Percentiles rank a stretch among this genome's conserved stretches.
These are phyloP conservation scores for Selene dorsalis DNA, from an alignment of 2,797 vertebrate species.

Conservation along the genomic window DNA sequence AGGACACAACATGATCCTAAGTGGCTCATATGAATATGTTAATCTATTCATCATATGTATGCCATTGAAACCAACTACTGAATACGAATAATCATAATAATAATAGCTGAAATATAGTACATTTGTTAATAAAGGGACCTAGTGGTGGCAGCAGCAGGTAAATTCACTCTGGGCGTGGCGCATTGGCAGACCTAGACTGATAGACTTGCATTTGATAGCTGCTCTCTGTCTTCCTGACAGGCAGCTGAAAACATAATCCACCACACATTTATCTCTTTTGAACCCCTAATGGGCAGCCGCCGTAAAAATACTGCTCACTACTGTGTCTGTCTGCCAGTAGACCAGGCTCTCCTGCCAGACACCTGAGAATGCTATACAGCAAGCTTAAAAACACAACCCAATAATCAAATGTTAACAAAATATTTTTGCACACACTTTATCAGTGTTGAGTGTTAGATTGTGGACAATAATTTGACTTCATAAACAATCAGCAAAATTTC, in stretches of 20 bases:
- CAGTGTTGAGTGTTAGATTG: not conserved
- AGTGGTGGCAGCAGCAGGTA: conserved; percentile 53
- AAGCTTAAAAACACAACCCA: conserved; percentile 12
- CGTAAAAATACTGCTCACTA: conserved; percentile 36
- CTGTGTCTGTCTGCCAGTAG: conserved; percentile 35
- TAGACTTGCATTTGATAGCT: conserved; percentile 46
- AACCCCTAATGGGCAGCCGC: conserved; percentile 54
- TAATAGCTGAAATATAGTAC: conserved; percentile 38
- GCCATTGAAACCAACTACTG: conserved; percentile 30
- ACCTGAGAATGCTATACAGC: conserved; percentile 18
- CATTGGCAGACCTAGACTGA: conserved; percentile 47
- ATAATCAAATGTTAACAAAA: conserved; percentile 13
- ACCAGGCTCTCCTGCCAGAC: conserved; percentile 12
- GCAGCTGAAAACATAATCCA: conserved; percentile 49
- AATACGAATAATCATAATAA: conserved; percentile 1
- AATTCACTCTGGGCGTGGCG: conserved; percentile 41
- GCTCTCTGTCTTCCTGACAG: conserved; percentile 57
- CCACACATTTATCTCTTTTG: conserved; percentile 50
- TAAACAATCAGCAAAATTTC: not conserved
- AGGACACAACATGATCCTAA: conserved; percentile 8
- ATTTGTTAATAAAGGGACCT: conserved; percentile 44
- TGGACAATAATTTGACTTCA: not conserved
- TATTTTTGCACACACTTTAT: too few species aligned
- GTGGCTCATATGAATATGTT: conserved; percentile 14
- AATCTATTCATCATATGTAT: conserved; percentile 25